phyloP scores from a whole-genome alignment of 2,888 invertebrate genomes.

The Leptodirus hochenwartii region DNA sequence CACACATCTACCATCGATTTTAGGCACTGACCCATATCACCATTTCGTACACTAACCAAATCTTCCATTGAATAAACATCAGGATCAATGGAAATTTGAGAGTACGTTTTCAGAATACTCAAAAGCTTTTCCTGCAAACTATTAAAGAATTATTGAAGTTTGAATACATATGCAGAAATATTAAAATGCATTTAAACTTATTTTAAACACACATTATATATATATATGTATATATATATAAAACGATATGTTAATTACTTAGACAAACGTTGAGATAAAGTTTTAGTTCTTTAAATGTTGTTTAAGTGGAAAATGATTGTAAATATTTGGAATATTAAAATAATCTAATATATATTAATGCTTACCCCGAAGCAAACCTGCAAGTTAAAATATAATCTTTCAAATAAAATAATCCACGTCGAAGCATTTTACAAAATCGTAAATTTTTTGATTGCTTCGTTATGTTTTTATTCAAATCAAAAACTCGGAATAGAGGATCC shows the following conservation, averaged over 20 bases:
- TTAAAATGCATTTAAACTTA: too few relatives aligned
- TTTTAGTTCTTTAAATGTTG: too few relatives aligned
- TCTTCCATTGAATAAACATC: conserved; percentile 58
- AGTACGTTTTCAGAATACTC: conserved; percentile 10
- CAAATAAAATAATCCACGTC: conserved; percentile 48
- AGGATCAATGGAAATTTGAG: conserved; percentile 40
- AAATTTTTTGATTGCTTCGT: conserved; percentile 43
- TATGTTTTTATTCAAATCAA: conserved; percentile 48
- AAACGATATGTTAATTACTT: too few relatives aligned
- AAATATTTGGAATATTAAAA: conserved; percentile 7
- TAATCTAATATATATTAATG: conserved; percentile 10
- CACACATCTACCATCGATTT: conserved; percentile 37
- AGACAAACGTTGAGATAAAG: too few relatives aligned
- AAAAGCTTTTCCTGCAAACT: too few relatives aligned
- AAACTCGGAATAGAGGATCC: conserved; percentile 61
- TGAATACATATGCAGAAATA: too few relatives aligned
- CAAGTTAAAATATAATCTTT: conserved; percentile 54
- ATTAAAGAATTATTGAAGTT: too few relatives aligned
- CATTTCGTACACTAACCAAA: conserved; percentile 42
- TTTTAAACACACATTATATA: too few relatives aligned
- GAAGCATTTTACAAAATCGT: conserved; percentile 37
- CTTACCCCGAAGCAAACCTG: conserved; percentile 43
- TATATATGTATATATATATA: too few relatives aligned
- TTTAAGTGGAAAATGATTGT: too few relatives aligned
- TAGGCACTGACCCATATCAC: conserved; percentile 36